Evolutionary conservation across 2,797 vertebrate species (phyloP).

Genomic region (Esox lucius): DNA sequence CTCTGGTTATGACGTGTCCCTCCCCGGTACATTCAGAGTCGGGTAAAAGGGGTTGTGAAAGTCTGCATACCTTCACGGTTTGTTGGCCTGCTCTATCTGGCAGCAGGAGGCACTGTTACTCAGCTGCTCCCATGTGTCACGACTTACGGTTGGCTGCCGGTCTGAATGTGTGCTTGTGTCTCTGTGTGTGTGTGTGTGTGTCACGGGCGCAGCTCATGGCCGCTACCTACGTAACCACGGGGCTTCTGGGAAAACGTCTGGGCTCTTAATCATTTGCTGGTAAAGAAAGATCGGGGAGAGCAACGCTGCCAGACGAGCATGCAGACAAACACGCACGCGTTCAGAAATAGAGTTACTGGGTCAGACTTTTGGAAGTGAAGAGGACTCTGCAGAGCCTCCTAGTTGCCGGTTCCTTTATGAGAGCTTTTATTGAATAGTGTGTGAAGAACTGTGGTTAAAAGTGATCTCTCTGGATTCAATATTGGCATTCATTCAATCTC

Average conservation of each 20-base stretch:
- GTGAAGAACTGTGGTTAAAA: background rate
- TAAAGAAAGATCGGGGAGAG: conserved; percentile 51
- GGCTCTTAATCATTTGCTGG: conserved; percentile 53
- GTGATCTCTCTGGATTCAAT: background rate
- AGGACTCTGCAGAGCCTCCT: background rate
- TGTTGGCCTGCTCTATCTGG: conserved; percentile 55
- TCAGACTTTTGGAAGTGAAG: background rate
- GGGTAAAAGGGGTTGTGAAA: conserved; percentile 48
- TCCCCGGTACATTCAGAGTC: conserved; percentile 18
- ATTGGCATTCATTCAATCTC: background rate
- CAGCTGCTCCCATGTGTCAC: conserved; percentile 49
- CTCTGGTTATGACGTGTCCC: conserved; percentile 40
- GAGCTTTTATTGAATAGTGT: background rate
- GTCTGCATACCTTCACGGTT: conserved; percentile 54
- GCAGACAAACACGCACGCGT: conserved; percentile 22
- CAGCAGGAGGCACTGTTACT: conserved; percentile 69
- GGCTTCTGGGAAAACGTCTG: conserved; percentile 73
- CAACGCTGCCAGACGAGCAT: conserved; percentile 39
- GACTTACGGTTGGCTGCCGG: background rate
- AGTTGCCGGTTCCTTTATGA: background rate
- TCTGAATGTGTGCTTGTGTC: background rate
- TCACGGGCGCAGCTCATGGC: conserved; percentile 62
- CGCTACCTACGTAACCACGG: conserved; percentile 41
- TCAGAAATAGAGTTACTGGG: conserved; percentile 8
- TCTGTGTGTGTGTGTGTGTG: conserved; percentile 23